These are phyloP conservation scores for Aplodontia rufa DNA, from an alignment of 2,113 vertebrate genomes.

Conservation along the genomic window DNA sequence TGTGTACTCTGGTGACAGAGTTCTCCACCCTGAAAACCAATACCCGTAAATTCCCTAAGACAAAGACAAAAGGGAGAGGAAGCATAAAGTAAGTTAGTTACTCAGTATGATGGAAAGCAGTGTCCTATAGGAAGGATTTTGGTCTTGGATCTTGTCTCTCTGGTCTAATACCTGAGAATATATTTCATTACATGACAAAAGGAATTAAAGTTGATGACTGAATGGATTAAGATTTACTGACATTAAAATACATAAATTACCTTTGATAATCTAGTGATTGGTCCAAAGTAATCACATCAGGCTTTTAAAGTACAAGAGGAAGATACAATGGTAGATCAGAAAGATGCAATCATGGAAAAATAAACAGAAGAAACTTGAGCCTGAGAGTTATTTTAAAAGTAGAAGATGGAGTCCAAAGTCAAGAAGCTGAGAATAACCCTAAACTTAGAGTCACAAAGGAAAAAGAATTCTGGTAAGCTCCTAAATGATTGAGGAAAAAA, in stretches of 20 bases:
- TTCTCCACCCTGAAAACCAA: background rate
- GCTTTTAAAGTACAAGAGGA: background rate
- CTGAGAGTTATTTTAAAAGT: background rate
- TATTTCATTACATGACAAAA: background rate
- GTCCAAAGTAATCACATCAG: background rate
- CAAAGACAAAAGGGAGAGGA: background rate
- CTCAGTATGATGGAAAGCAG: background rate
- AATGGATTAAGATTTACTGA: background rate
- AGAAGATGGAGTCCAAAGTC: background rate
- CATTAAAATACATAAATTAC: background rate
- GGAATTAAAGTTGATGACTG: background rate
- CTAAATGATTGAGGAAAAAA: background rate
- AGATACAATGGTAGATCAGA: background rate
- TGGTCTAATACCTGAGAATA: background rate
- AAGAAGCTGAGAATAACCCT: background rate
- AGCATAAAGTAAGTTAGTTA: background rate
- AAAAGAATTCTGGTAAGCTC: background rate
- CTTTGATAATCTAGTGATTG: background rate
- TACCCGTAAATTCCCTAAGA: background rate
- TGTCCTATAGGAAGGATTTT: background rate
- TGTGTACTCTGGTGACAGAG: background rate
- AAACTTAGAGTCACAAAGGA: background rate
- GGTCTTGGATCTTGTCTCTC: background rate
- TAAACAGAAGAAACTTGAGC: background rate
- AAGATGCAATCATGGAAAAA: background rate